Base-by-base conservation (phyloP, 2,113 vertebrate genomes). In the Callospermophilus lateralis region DNA sequence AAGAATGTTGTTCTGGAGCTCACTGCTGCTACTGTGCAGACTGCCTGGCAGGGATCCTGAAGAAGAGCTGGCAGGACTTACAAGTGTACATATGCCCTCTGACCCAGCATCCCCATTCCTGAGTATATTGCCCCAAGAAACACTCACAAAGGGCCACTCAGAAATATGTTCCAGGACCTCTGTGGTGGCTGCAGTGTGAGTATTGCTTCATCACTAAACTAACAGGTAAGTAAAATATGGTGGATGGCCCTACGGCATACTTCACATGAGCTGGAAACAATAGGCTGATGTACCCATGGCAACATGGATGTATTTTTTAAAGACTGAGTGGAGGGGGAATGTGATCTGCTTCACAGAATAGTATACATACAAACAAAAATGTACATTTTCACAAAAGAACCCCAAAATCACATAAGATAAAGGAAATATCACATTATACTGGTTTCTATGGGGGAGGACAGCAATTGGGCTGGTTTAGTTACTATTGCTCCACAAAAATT, bases 161-260 rank as follows among this genome's bases (percentile, higher is more conserved):
- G 42, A 70, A n/a, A 48, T 4, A 1, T 11, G 19, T 13, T n/a
- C 55, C 37, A 6, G 12, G 48, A 20, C 15, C 22, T 51, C 53
- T 24, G 6, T 4, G 68, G 55, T n/a, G 34, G 15, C 9, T 55
- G 45, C 34, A 34, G 11, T 24, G 39, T 26, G 45, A 39, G 16
- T 30, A 15, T 12, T 51, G 12, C 39, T 15, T 45, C 1, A 1
- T 45, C 8, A 24, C 42, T 63, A 68, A 67, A 85, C 3, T 11
- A 45, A 13, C 0, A 28, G 72, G 61, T 61, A 48, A 68, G 61
- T 81, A n/a, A 83, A 85, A 34, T 1, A 28, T 15, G 22, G 9
- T 30, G 19, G 8, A 22, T 24, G 30, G 0, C 1, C 73, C 16
- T n/a, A 8, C 1, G 8, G 6, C 32, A 1, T 0, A 20, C 48